phyloP scores from a whole-genome alignment of 2,797 vertebrate genomes.

The Acanthiza pusilla region DNA sequence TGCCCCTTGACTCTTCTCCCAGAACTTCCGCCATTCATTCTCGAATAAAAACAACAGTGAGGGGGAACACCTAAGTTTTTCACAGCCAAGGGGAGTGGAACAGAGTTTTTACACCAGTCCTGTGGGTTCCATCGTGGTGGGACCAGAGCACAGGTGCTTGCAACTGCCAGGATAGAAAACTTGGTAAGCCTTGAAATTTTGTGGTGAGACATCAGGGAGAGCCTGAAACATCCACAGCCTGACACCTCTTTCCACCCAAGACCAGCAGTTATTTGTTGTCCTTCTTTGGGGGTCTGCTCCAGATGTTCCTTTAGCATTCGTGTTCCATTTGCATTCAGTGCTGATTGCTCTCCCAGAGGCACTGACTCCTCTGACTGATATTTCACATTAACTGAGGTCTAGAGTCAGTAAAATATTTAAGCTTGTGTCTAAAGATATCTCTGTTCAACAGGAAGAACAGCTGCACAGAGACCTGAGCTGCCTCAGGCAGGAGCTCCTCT shows the following conservation, averaged over 20 bases:
- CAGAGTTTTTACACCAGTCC: not conserved
- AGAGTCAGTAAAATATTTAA: not conserved
- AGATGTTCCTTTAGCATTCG: not conserved
- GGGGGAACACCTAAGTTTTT: not conserved
- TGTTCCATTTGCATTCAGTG: not conserved
- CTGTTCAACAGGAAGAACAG: not conserved
- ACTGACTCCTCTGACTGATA: not conserved
- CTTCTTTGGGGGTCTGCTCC: not conserved
- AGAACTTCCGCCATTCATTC: not conserved
- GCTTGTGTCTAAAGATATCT: not conserved
- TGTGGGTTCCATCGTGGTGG: not conserved
- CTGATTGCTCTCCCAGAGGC: not conserved
- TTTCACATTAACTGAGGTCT: not conserved
- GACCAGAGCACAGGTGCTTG: not conserved
- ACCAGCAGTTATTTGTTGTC: not conserved
- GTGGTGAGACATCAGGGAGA: not conserved
- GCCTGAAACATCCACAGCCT: not conserved
- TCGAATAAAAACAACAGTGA: not conserved
- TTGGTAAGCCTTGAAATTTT: not conserved
- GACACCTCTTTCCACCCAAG: not conserved
- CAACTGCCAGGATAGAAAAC: not conserved
- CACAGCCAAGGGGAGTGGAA: not conserved
- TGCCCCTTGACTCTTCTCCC: not conserved
- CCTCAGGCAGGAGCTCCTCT: not conserved
- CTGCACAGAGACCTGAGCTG: not conserved